Conservation (phyloP, 1,140 invertebrate species). For the Marisa cornuarietis region DNA sequence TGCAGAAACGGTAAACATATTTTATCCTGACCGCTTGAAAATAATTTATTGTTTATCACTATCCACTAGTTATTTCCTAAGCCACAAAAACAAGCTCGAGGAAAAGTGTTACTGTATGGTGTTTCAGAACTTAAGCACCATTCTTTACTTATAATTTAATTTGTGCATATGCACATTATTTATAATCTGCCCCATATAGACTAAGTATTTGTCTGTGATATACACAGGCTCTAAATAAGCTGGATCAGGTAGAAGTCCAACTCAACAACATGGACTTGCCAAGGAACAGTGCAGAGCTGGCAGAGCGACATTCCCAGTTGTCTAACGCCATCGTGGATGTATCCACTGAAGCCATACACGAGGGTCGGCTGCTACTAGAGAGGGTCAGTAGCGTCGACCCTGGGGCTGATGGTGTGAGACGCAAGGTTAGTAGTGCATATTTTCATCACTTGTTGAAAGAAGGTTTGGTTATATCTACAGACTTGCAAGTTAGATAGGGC, state of each 20-base stretch:
- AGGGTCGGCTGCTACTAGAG: slow-evolving; percentile 80
- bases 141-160: background rate
- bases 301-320: slow-evolving; percentile 75
- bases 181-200: background rate
- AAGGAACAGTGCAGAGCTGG: slow-evolving; percentile 73
- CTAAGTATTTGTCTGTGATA: slow-evolving; percentile 2
- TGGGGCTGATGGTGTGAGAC: slow-evolving; percentile 73
- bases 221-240: slow-evolving; percentile 75
- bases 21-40: background rate
- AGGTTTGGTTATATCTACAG: too few species aligned
- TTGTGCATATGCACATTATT: background rate
- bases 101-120: too few species aligned
- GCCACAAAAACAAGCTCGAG: background rate
- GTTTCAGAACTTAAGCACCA: background rate
- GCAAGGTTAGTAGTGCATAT: slow-evolving; percentile 50
- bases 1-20: slow-evolving; percentile 73
- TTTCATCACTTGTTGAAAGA: too few species aligned
- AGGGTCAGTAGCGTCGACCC: slow-evolving; percentile 73
- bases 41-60: background rate
- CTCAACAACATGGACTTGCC: slow-evolving; percentile 73
- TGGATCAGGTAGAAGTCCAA: slow-evolving; percentile 82
- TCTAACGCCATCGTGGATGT: slow-evolving; percentile 75
- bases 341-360: slow-evolving; percentile 72
- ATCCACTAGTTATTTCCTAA: background rate
- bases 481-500: too few species aligned